phyloP scores from a whole-genome alignment of 2,797 vertebrate species.

The Xenentodon cancila region DNA sequence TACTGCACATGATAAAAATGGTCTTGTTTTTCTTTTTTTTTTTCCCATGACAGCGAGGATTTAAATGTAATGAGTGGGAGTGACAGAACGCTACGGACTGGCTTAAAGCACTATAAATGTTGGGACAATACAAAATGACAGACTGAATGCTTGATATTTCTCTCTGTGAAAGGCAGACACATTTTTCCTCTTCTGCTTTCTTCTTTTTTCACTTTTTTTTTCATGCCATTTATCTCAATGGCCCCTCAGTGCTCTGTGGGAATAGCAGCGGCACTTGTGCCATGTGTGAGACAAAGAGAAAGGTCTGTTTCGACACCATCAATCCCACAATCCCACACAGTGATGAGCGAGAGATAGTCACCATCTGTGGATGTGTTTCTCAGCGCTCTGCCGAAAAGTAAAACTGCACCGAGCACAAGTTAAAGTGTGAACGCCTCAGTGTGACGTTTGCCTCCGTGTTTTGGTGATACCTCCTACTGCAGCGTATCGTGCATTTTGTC shows the following conservation, averaged over 20 bases:
- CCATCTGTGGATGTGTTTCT: conserved; percentile 83
- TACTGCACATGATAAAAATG: conserved; percentile 44
- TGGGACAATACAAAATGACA: conserved; percentile 73
- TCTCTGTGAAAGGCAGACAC: conserved; percentile 54
- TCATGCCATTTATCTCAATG: conserved; percentile 77
- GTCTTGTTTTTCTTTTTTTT: conserved; percentile 21
- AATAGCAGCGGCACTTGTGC: conserved; percentile 74
- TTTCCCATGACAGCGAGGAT: conserved; percentile 49
- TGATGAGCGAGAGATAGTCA: conserved; percentile 75
- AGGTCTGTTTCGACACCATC: conserved; percentile 81
- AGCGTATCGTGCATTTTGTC: conserved; percentile 36
- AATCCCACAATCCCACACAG: conserved; percentile 80
- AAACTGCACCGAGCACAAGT: conserved; percentile 71
- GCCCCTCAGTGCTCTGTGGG: conserved; percentile 73
- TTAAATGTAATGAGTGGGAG: conserved; percentile 73
- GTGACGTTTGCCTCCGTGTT: conserved; percentile 71
- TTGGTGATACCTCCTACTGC: conserved; percentile 65
- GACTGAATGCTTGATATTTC: conserved; percentile 60
- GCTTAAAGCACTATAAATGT: conserved; percentile 74
- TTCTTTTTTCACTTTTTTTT: conserved; percentile 64
- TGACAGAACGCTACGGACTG: conserved; percentile 68
- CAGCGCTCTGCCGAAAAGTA: conserved; percentile 72
- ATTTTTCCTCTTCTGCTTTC: conserved; percentile 54
- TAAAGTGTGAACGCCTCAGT: conserved; percentile 75
- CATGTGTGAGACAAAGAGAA: conserved; percentile 82